A percentile compares a stretch with the other conserved stretches of the same genome.
phyloP scores from a whole-genome alignment of 2,888 invertebrate genomes.

The Eristalis pertinax region DNA sequence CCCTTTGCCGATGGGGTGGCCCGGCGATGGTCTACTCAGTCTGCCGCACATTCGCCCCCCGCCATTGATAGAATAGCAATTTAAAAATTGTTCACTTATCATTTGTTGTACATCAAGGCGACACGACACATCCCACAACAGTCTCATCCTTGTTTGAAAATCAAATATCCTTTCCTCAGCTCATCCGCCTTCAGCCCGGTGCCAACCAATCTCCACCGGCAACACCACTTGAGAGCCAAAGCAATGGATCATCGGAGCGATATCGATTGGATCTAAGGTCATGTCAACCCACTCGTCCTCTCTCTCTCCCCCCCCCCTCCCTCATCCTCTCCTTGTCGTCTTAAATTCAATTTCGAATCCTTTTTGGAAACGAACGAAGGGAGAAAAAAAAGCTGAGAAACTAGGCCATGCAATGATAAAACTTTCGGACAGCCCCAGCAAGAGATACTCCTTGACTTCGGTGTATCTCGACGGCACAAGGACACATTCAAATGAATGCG shows the following conservation, averaged over 20 bases:
- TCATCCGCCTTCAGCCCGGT: background rate
- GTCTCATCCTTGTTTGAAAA: background rate
- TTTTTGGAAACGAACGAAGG: slow-evolving; percentile 2
- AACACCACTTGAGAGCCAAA: slow-evolving; percentile 10
- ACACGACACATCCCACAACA: slow-evolving; percentile 3
- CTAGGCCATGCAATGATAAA: slow-evolving; percentile 50
- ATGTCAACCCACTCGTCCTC: background rate
- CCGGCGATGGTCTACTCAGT: background rate
- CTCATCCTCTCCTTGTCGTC: background rate
- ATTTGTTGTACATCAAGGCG: slow-evolving; percentile 32
- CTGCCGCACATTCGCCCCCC: background rate
- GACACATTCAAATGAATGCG: slow-evolving; percentile 52
- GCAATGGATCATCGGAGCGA: slow-evolving; percentile 51
- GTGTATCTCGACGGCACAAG: slow-evolving; percentile 13
- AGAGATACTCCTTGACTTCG: background rate
- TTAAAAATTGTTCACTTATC: slow-evolving; percentile 66
- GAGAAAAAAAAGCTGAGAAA: background rate
- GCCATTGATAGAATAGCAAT: slow-evolving; percentile 43
- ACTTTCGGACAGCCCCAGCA: slow-evolving; percentile 35
- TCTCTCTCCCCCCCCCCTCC: no score
- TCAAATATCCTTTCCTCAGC: background rate
- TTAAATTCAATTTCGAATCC: slow-evolving; percentile 62
- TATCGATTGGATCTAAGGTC: slow-evolving; percentile 34
- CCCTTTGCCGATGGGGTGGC: background rate
- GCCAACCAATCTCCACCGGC: no score